A percentile compares a stretch with the other conserved stretches of the same genome.
These are phyloP conservation scores for Raillietiella orientalis DNA, from an alignment of 2,888 invertebrate species.

Conservation along the genomic window DNA sequence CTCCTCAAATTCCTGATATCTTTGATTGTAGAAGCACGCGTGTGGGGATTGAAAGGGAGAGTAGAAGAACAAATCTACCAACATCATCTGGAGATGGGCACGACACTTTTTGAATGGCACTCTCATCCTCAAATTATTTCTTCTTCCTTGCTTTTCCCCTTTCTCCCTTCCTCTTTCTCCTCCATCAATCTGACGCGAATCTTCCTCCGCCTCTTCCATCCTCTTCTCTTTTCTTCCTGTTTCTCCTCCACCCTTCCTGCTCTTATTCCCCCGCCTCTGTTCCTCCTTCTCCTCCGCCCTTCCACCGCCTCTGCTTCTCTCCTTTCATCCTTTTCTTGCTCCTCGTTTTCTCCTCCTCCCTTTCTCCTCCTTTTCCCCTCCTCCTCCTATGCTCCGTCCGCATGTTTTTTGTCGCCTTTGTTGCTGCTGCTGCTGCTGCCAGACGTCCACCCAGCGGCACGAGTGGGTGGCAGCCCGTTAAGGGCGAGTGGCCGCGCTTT, in stretches of 20 bases:
- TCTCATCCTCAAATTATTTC: background rate
- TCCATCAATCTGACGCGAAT: background rate
- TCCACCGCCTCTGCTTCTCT: background rate
- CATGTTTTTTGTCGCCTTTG: background rate
- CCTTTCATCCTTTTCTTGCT: background rate
- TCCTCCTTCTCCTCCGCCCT: background rate
- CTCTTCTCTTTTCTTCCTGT: too few species aligned
- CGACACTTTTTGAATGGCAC: too few species aligned
- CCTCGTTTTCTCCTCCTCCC: background rate
- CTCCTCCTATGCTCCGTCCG: background rate
- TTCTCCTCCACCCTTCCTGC: conserved; percentile 1
- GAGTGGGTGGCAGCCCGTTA: too few species aligned
- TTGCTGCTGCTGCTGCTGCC: too few species aligned
- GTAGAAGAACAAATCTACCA: too few species aligned
- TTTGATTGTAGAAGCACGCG: too few species aligned
- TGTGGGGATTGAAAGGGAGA: too few species aligned
- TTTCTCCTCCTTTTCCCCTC: background rate
- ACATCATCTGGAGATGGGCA: too few species aligned
- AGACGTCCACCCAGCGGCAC: too few species aligned
- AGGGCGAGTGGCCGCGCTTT: too few species aligned
- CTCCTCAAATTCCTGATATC: too few species aligned
- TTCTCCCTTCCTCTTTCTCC: background rate
- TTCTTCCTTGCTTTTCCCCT: conserved; percentile 1
- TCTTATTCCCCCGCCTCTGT: background rate
- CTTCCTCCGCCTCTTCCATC: background rate